Evolutionary conservation across 1,140 invertebrate genomes (phyloP).

Genomic region (Hylaeus volcanicus): DNA sequence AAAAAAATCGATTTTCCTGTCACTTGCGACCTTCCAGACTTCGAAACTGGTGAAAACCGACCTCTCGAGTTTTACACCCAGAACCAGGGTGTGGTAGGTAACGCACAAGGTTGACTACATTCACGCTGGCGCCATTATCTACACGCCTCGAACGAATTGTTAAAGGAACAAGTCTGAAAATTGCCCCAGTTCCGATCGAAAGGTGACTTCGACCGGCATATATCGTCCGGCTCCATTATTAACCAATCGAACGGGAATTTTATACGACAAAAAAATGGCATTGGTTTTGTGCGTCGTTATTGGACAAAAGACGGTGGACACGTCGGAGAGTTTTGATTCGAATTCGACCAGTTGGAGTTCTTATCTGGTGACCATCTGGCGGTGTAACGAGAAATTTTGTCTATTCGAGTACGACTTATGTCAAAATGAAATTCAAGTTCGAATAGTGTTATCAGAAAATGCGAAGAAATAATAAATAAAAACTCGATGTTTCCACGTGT

Average conservation of each 20-base stretch:
- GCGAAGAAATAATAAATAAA: too few relatives aligned
- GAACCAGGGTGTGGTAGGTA: constrained; percentile 65
- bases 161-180: constrained; percentile 58
- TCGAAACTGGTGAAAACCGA: constrained; percentile 65
- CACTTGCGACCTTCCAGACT: constrained; percentile 63
- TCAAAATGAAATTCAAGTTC: too few relatives aligned
- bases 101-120: constrained; percentile 68
- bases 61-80: constrained; percentile 60
- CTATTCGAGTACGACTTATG: too few relatives aligned
- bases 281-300: too few relatives aligned
- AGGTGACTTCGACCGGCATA: constrained; percentile 34
- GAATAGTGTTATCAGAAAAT: too few relatives aligned
- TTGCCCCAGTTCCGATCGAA: constrained; percentile 56
- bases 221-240: not conserved
- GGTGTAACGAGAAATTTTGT: too few relatives aligned
- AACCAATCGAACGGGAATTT: constrained; percentile 3
- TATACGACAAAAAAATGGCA: too few relatives aligned
- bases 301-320: too few relatives aligned
- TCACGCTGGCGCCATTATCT: constrained; percentile 67
- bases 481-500: too few relatives aligned
- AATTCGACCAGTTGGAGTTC: too few relatives aligned
- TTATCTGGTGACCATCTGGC: too few relatives aligned
- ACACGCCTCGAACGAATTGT: constrained; percentile 62
- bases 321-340: too few relatives aligned
- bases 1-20: constrained; percentile 64